phyloP scores from a whole-genome alignment of 2,888 invertebrate genomes.

The Pachydiplax longipennis region DNA sequence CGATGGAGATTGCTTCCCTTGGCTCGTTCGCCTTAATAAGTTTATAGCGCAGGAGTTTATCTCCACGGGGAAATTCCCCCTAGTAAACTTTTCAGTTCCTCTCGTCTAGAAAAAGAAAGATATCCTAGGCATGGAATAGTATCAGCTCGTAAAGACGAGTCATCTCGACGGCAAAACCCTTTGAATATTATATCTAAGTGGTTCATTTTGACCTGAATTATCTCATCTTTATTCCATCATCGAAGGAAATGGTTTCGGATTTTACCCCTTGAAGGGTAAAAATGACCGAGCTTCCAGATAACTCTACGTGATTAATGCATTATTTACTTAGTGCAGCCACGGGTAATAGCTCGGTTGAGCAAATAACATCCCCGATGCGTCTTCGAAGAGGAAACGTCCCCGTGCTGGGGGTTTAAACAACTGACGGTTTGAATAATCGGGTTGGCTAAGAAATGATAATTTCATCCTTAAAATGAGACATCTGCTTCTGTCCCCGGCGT shows the following conservation, averaged over 20 bases:
- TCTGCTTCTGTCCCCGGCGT: background rate
- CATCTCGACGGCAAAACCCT: background rate
- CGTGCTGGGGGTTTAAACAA: background rate
- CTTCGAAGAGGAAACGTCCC: background rate
- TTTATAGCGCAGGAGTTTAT: background rate
- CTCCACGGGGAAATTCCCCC: background rate
- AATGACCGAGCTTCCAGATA: background rate
- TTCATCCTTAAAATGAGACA: conserved; percentile 4
- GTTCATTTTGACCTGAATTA: background rate
- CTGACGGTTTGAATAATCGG: background rate
- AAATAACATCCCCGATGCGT: background rate
- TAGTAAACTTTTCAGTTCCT: background rate
- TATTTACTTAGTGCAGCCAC: background rate
- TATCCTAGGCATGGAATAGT: no score
- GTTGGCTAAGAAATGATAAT: background rate
- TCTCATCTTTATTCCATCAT: background rate
- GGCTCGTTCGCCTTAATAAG: background rate
- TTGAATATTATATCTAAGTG: background rate
- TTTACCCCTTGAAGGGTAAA: background rate
- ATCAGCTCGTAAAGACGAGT: background rate
- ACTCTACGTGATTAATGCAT: background rate
- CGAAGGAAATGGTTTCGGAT: background rate
- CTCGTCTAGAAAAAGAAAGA: no score
- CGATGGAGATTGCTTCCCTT: background rate
- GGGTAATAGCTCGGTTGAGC: background rate